Percentiles rank a stretch among this genome's conserved stretches.
Conservation (phyloP, 2,797 vertebrate species). For the Cygnus olor region DNA sequence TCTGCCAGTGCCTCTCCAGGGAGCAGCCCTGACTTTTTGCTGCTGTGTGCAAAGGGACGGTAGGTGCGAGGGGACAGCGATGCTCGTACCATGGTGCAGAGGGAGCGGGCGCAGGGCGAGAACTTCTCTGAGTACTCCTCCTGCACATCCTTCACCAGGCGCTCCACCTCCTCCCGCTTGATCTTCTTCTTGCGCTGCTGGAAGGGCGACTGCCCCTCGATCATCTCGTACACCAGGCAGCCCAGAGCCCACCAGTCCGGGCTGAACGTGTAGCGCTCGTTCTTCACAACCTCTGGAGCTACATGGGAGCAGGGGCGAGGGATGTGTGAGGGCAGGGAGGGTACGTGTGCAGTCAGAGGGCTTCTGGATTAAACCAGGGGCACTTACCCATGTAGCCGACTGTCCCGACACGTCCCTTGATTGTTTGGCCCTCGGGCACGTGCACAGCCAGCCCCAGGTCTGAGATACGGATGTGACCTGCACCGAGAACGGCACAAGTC, state of each 20-base stretch:
- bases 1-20: background rate
- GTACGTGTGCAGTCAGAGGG: background rate
- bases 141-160: constrained; percentile 89
- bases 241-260: constrained; percentile 99
- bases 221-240: constrained; percentile 98
- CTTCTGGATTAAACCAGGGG: background rate
- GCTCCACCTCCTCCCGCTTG: constrained; percentile 96
- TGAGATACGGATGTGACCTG: constrained; percentile 97
- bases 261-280: constrained; percentile 94
- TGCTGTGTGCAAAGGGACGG: fast-evolving
- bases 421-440: constrained; percentile 91
- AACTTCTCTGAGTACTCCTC: constrained; percentile 94
- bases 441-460: constrained; percentile 94
- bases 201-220: constrained; percentile 97
- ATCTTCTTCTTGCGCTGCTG: constrained; percentile 98
- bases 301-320: background rate
- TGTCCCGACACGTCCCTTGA: constrained; percentile 95
- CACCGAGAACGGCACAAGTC: background rate
- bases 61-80: background rate
- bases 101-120: constrained; percentile 86
- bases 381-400: constrained; percentile 98
- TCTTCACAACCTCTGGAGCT: constrained; percentile 98
- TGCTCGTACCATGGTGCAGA: constrained; percentile 89
- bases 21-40: background rate
- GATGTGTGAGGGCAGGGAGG: background rate